These are phyloP conservation scores for Meloidogyne floridensis DNA, from an alignment of 1,140 invertebrate genomes.

Conservation along the genomic window DNA sequence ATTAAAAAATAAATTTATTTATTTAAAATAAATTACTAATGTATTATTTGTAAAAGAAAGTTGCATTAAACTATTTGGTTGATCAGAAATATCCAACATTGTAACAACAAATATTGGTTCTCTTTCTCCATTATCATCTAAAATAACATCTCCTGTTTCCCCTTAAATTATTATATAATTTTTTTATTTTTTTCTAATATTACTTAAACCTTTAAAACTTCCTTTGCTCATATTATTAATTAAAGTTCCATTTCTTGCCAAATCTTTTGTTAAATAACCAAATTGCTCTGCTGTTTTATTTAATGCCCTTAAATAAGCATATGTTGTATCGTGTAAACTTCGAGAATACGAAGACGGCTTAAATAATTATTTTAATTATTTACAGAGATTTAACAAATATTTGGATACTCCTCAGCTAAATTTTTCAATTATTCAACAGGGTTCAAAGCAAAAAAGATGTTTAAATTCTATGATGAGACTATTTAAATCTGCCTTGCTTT, in stretches of 20 bases:
- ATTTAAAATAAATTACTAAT: constrained; percentile 30
- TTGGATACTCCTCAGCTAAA: too few species aligned
- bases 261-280: constrained; percentile 11
- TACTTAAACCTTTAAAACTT: constrained; percentile 22
- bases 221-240: constrained; percentile 24
- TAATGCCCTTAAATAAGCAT: constrained; percentile 34
- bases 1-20: neutral
- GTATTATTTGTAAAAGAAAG: constrained; percentile 36
- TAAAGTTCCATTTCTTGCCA: constrained; percentile 25
- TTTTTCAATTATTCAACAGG: too few species aligned
- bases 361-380: constrained; percentile 1
- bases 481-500: too few species aligned
- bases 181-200: neutral
- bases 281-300: constrained; percentile 32
- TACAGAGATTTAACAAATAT: too few species aligned
- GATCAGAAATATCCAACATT: constrained; percentile 26
- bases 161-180: constrained; percentile 27
- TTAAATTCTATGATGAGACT: too few species aligned
- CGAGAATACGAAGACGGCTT: constrained; percentile 44
- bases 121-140: constrained; percentile 44
- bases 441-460: too few species aligned
- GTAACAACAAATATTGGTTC: constrained; percentile 42
- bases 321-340: constrained; percentile 38
- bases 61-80: constrained; percentile 25
- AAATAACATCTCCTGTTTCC: constrained; percentile 40